Base-by-base conservation (phyloP, 2,797 vertebrate species). In the Cirrhinus molitorella region DNA sequence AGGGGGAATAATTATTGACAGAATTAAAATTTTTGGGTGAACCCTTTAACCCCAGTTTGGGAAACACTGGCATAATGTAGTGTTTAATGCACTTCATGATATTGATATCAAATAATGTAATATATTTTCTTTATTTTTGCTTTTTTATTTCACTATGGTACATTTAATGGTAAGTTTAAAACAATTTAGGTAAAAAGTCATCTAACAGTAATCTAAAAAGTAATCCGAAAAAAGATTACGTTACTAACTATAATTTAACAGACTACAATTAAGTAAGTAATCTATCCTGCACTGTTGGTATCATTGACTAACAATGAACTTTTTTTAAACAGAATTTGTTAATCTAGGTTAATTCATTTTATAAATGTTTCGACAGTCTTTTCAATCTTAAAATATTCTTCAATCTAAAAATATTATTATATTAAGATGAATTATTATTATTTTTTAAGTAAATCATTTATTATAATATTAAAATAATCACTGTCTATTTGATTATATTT, bases 61-160 rank as follows among this genome's bases (percentile, higher is more conserved):
- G 12, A 25, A 59, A 59, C 23, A 4, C 57, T 14, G 12, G 12
- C 57, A 12, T 25, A 59, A 59, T 59, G 11, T 59, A 12, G 14
- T 59, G 23, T 59, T 63, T 31, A 63, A 16, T 63, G 59, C 59
- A 63, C 25, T 63, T 63, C 25, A 61, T 63, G 59, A 17, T 63
- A 31, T 17, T 63, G 25, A 31, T 31, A 31, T 63, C 1, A 63
- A 31, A 63, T 31, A 63, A 63, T 63, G 25, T 8, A 17, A 63
- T 63, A 63, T 17, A 9, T 63, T 31, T 31, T 31, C 25, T 31
- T 63, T 63, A 14, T 31, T 23, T 31, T 63, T 31, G 14, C 28
- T 63, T 63, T 63, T 63, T 63, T 63, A 17, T 63, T 28, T 17
- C 25, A 63, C 17, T 63, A 63, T 31, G 59, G 25, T 63, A 63